Evolutionary conservation across 2,888 invertebrate genomes (phyloP), one percentile per base, ranked within the genome.

Genomic region (Pristionchus fissidentatus): DNA sequence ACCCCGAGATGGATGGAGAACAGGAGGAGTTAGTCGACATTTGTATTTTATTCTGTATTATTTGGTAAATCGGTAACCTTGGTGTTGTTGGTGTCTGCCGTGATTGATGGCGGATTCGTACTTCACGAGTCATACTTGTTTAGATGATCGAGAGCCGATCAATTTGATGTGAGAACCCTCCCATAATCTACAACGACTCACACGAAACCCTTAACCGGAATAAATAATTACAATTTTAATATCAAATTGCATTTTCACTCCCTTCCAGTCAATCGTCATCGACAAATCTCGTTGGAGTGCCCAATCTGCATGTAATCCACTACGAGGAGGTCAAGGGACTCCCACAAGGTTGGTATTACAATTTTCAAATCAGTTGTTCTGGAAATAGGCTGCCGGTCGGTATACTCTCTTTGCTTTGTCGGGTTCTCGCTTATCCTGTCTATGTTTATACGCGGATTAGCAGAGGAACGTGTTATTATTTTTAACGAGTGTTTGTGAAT

Each of bases 231-330:
- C 10, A 55, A 60, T 60, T 32, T 32, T n/a, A n/a, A n/a, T n/a
- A n/a, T n/a, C n/a, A n/a, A 49, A 13, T 49, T 49, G 10, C 49
- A 10, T 19, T 19, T 19, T 19, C 49, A 10, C 49, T 19, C 49
- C 49, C 49, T 19, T 70, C 2, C 77, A 77, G 77, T 49, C 10
- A 13, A 29, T 32, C 49, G 43, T 77, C 77, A 0, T 32, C 52
- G 0, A 52, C 77, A n/a, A 77, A 77, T n/a, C 5, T 49, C 32
- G 22, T 26, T 26, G 60, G 60, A 10, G 46, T 79, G 35, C 57
- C 79, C 32, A 79, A 79, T 41, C 57, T 79, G 26, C 79, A 79
- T 32, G 79, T 79, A 22, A 49, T 79, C 19, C 79, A 79, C 60
- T 79, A 79, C 60, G 79, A 79, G 41, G 8, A n/a, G 10, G 55